Base-by-base conservation (phyloP, 2,797 vertebrate species). In the Ptychadena robeensis region DNA sequence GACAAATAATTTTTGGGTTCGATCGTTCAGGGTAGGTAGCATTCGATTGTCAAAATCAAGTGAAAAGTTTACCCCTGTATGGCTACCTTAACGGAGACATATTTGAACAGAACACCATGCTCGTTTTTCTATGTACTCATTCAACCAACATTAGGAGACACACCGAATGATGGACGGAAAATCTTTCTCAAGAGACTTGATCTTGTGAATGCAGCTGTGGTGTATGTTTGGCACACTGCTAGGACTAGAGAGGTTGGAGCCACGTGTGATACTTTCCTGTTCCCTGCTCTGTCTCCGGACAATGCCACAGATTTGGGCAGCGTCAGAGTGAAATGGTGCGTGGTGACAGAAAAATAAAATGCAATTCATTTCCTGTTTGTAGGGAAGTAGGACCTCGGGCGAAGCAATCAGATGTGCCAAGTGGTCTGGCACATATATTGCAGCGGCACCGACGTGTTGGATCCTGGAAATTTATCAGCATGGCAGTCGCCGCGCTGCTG, bases 341-440 rank as follows among this genome's bases (percentile, higher is more conserved):
- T 8, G 59, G 72, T 77, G 80, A 82, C 74, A 85, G 79, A 40
- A 82, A 85, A 85, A 85, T 63, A 18, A 57, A 86, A 83, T 4
- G 53, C 22, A 70, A 69, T 73, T 81, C 35, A 10, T 75, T 83
- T 76, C 59, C 85, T 79, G 12, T 59, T 73, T 69, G 48, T 85
- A 65, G 14, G 3, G 70, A 86, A 35, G 4, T 76, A 37, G 70
- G 3, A 32, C 59, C 68, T 59, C 86, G 69, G 74, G 31, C 86
- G 76, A 37, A 27, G 82, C 18, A 68, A 48, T 15, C 53, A 77
- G 18, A 35, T 78, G n/a, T 66, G 75, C 73, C 78, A 78, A 80
- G 75, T 71, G 63, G 76, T 9, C 48, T 78, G 81, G 80, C 74
- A 44, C 81, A 82, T 73, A 69, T 85, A 77, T 86, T 82, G 78